Base-by-base conservation (phyloP, 2,113 vertebrate genomes). In the Spea bombifrons region DNA sequence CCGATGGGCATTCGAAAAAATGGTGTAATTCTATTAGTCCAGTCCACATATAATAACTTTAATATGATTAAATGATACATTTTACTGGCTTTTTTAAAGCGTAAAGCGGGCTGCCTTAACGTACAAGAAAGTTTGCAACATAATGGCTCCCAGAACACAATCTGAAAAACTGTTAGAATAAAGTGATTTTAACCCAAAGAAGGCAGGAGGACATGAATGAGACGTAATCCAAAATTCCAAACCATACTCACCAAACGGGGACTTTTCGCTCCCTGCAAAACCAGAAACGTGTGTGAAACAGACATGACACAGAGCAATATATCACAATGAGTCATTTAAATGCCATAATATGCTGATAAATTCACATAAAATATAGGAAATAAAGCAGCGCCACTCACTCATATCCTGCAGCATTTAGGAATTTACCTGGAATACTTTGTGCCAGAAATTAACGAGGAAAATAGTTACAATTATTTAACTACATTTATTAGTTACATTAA, bases 221-320 rank as follows among this genome's bases (percentile, higher is more conserved):
- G 30, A 30, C 30, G 30, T 30, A 30, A 30, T 30, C 30, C 30
- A 30, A 30, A 30, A 30, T 30, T 30, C 30, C 30, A 30, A 30
- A 30, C 30, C 30, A 63, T 48, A 53, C 76, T 78, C 47, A 78
- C 76, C 59, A 52, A 66, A 50, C 70, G 59, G 52, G 53, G 69
- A 66, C 16, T 45, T 78, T 6, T 78, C 76, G 55, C 76, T 72
- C 63, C 76, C 76, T 78, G 49, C 55, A 30, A 50, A 17, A 30
- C 2, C 30, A 30, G 30, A 30, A 30, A 30, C 30, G 30, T 30
- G 30, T 30, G 30, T 30, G 30, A 57, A 16, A 17, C 4, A 68
- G 48, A 17, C 10, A 55, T 10, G 16, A 63, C 0, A 1, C 13
- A 64, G 5, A 16, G 30, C 30, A 6, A 13, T 17, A 13, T 5